Evolutionary conservation across 1,140 invertebrate genomes (phyloP).

Genomic region (Pinna nobilis): DNA sequence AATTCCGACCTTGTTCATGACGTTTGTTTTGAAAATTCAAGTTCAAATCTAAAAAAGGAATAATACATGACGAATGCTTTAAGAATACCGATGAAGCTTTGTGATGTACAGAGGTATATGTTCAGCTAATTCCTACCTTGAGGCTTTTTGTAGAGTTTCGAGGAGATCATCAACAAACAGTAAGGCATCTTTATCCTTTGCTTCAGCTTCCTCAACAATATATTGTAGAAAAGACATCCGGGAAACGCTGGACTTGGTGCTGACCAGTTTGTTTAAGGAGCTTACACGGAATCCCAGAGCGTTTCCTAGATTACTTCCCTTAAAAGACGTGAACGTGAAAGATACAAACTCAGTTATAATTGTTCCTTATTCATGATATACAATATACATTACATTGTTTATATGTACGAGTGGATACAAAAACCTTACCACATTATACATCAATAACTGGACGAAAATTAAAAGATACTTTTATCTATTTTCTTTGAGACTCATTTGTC

Average conservation of each 20-base stretch:
- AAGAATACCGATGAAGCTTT: no score
- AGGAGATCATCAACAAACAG: constrained; percentile 66
- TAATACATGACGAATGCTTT: no score
- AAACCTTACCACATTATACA: no score
- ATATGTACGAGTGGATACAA: no score
- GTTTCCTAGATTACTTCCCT: constrained; percentile 96
- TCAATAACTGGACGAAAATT: no score
- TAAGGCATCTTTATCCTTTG: constrained; percentile 61
- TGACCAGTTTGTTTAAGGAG: constrained; percentile 94
- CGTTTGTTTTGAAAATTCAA: not conserved
- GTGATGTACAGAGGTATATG: not conserved
- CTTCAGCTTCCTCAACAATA: constrained; percentile 78
- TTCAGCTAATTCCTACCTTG: constrained; percentile 52
- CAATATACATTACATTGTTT: no score
- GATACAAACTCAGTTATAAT: no score
- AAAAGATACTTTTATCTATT: no score
- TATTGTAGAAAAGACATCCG: constrained; percentile 98
- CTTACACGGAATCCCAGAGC: constrained; percentile 95
- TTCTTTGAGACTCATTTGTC: no score
- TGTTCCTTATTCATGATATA: no score
- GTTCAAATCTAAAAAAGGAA: no score
- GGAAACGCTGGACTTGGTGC: constrained; percentile 96
- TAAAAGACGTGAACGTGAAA: constrained; percentile 34
- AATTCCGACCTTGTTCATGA: not conserved
- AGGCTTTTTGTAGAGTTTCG: constrained; percentile 65